Evolutionary conservation across 2,888 invertebrate species (phyloP), one percentile per base, ranked within the genome.

Genomic region (Conchocele bisecta): DNA sequence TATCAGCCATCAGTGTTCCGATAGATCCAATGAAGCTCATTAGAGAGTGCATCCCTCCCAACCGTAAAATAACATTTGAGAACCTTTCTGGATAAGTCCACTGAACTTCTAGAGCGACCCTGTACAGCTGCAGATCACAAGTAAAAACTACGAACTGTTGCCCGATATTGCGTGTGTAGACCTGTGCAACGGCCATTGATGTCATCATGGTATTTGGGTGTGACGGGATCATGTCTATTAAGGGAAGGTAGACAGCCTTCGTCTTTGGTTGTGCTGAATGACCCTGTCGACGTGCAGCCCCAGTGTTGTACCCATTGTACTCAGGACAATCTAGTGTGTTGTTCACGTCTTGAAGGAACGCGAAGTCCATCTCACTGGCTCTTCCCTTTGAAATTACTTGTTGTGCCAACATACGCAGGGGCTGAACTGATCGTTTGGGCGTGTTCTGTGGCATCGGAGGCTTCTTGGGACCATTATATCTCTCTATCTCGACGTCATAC

Each of bases 21-120:
- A 81, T 50, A 51, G 44, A 66, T 0, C 77, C 83, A 59, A 77
- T 53, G 46, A 76, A 84, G 42, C 83, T 83, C 78, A 83, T 80
- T 5, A 82, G 59, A 26, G 61, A 17, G 46, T 83, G 80, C 82
- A 83, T 83, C 0, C 83, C 83, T n/a, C 81, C 80, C 11, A 83
- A 71, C 9, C 81, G 39, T 11, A 50, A 39, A 15, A 75, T 50
- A 24, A 82, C 39, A 54, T 66, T 48, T n/a, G 0, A 2, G 59
- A 81, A 81, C 42, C 22, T n/a, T 0, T 73, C 50, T 35, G 60
- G 75, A 53, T 83, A 65, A 3, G 54, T 67, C 82, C 82, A 82
- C 13, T 33, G 41, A 13, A 79, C 51, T 31, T 81, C 35, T 1
- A 82, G 37, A 2, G 57, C 56, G 6, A 81, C 73, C 26, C 64